Base-by-base conservation (phyloP, 2,113 vertebrate species). In the Kryptolebias marmoratus region DNA sequence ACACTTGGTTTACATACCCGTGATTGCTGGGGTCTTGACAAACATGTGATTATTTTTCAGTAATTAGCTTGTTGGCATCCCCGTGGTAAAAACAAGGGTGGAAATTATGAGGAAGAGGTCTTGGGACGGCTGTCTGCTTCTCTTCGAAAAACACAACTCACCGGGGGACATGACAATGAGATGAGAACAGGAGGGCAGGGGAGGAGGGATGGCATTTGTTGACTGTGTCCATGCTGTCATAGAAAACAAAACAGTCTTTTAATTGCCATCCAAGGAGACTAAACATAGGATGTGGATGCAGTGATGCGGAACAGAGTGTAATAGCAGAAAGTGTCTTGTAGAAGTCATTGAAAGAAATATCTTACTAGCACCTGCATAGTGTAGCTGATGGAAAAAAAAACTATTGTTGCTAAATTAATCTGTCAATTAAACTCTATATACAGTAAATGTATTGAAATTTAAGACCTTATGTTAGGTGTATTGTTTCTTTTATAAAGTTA, bases 31-130 rank as follows among this genome's bases (percentile, higher is more conserved):
- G 91, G 84, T 87, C 89, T 83, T 85, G 89, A 92, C 89, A 93
- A 93, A 91, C 91, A 91, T 89, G 91, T 84, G 90, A 92, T 91
- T 92, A 90, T 89, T 92, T 68, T 84, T 64, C 80, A 68, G 87
- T 90, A 93, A 94, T 93, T 93, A 93, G 88, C 87, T 87, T 66
- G 79, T 75, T 78, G 79, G 75, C 65, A 79, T 93, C 90, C 88
- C 88, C 28, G 73, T 83, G 84, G 86, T 84, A 85, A 82, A 82
- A 88, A 88, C 88, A 92, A 88, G 76, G 86, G 71, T 83, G 73
- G 84, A 88, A 91, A 92, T 93, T 92, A 93, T 73, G 70, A 81
- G 72, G 64, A 76, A 73, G 69, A 88, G 85, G 84, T 89, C 88
- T 85, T 76, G 86, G 83, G 90, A 89, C 75, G 47, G 75, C 75